Percentiles rank a stretch among this genome's conserved stretches.
phyloP scores from a whole-genome alignment of 2,797 vertebrate species.

The Girardinus metallicus region DNA sequence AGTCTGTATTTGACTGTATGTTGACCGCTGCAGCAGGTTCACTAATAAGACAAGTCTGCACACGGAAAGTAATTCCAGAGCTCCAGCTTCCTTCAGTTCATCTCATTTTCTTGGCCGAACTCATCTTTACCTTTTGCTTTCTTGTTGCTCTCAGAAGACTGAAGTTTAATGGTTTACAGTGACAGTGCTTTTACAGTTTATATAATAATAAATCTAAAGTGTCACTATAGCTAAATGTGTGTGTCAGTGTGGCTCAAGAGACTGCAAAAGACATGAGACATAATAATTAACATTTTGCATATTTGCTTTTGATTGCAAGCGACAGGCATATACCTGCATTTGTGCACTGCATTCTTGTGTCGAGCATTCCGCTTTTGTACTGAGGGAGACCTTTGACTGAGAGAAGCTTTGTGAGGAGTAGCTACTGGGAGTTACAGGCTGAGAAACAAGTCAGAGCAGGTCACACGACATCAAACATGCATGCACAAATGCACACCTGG shows the following conservation, averaged over 20 bases:
- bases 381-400: constrained; percentile 69
- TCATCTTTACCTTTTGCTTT: constrained; percentile 64
- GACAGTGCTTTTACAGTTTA: constrained; percentile 60
- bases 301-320: constrained; percentile 33
- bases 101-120: constrained; percentile 68
- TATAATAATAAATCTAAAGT: constrained; percentile 52
- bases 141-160: constrained; percentile 51
- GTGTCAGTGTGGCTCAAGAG: background rate
- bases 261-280: background rate
- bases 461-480: constrained; percentile 49
- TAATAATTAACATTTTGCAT: background rate
- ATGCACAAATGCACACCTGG: constrained; percentile 29
- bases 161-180: constrained; percentile 71
- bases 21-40: constrained; percentile 50
- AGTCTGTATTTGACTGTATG: constrained; percentile 16
- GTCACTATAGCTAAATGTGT: constrained; percentile 17
- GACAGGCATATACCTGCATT: constrained; percentile 8
- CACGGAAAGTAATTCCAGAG: constrained; percentile 73
- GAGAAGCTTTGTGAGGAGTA: constrained; percentile 63
- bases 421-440: constrained; percentile 66
- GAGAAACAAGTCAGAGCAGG: constrained; percentile 77
- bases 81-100: constrained; percentile 50
- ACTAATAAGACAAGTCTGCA: constrained; percentile 69
- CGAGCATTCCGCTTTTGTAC: constrained; percentile 66
- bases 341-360: constrained; percentile 64